These are phyloP conservation scores for Megaustenia siamemsis DNA, from an alignment of 2,888 invertebrate genomes.

Conservation along the genomic window DNA sequence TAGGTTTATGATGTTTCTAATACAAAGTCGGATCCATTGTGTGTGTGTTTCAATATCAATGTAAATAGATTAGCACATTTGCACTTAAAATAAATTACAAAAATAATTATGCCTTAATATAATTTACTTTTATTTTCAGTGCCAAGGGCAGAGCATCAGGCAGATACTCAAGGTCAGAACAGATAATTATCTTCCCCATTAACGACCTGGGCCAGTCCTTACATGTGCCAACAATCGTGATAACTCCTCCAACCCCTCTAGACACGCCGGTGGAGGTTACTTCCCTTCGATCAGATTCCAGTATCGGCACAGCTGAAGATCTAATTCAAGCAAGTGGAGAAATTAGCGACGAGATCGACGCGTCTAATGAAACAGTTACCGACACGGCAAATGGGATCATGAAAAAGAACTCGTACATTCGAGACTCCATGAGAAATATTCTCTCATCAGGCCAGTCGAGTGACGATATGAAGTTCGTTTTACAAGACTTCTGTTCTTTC, in stretches of 20 bases:
- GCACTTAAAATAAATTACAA: neutral
- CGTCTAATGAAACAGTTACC: neutral
- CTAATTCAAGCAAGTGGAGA: neutral
- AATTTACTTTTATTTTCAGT: constrained; percentile 4
- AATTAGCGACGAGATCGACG: neutral
- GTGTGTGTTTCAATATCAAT: no score
- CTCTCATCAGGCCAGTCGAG: neutral
- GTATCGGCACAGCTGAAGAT: constrained; percentile 32
- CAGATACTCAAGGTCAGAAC: constrained; percentile 19
- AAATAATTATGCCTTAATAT: neutral
- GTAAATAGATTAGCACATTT: no score
- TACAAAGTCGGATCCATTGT: no score
- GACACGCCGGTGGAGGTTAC: neutral
- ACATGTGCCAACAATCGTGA: constrained; percentile 26
- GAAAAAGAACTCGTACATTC: neutral
- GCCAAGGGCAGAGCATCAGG: neutral
- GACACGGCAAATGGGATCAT: neutral
- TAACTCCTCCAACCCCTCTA: constrained; percentile 32
- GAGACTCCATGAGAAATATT: constrained; percentile 38
- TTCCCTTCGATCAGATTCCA: constrained; percentile 28
- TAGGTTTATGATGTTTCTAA: no score
- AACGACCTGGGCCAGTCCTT: constrained; percentile 14
- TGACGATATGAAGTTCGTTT: neutral
- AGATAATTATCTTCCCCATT: constrained; percentile 15
- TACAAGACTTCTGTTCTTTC: no score